Evolutionary conservation across 1,140 invertebrate species (phyloP), one percentile per base, ranked within the genome.

Genomic region (Drosophila melanica): DNA sequence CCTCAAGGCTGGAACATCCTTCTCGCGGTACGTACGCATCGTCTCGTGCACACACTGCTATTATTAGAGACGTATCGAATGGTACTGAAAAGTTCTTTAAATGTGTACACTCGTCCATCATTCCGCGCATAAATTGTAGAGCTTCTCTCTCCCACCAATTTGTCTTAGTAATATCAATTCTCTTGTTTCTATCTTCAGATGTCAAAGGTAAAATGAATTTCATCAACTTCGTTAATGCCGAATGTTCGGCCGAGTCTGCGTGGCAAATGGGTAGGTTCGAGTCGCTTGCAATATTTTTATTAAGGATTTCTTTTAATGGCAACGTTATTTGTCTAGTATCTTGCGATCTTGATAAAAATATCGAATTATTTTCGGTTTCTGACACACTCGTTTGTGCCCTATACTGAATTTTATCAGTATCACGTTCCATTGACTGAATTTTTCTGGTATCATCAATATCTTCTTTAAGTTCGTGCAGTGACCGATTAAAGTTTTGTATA

Each of bases 61-160:
- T 97, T 70, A 98, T 96, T 14, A 98, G 92, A 10, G 95, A 95
- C 3, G 97, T 96, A 90, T 99, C 98, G 20, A 95, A 95, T 0
- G 96, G 96, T 5, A 95, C 92, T 11, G 96, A 96, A 90, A 98
- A 99, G 92, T 99, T 98, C 64, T 95, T 96, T 2, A 99, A 93
- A 93, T 99, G 98, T 3, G 99, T 99, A 91, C 97, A 99, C 92
- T 99, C 98, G 90, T 99, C 98, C 98, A 99, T 99, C 69, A 99
- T 95, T 0, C 98, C 98, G 23, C 96, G 93, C 98, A 99, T 99
- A 90, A 99, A 99, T 92, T 97, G 96, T 9, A 98, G 76, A 1
- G 97, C 96, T 90, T 97, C 96, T 72, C 94, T 93, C 76, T 96
- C 94, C 47, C 94, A 93, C 93, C 93, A 94, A 75, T 94, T 93